These are phyloP conservation scores for Penaeus chinensis DNA, from an alignment of 1,140 invertebrate species.

Conservation along the genomic window DNA sequence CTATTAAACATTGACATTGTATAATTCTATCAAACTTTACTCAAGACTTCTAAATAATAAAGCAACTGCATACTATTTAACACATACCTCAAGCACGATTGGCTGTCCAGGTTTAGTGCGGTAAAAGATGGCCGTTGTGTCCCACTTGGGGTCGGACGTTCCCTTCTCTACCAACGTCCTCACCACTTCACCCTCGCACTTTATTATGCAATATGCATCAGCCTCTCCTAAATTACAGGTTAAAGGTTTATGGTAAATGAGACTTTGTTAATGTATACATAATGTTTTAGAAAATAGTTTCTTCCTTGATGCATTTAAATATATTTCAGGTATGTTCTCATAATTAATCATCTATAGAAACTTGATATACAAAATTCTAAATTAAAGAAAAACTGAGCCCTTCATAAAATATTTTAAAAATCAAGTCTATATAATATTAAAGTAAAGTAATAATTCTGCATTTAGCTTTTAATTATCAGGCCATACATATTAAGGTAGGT, in stretches of 20 bases:
- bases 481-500: no score
- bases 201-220: constrained; percentile 73
- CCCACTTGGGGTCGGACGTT: constrained; percentile 72
- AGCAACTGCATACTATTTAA: background rate
- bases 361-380: no score
- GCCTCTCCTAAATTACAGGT: constrained; percentile 66
- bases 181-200: constrained; percentile 72
- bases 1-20: no score
- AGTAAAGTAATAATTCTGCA: no score
- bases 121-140: constrained; percentile 72
- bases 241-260: constrained; percentile 17
- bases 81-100: constrained; percentile 68
- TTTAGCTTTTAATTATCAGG: no score
- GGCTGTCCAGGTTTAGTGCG: constrained; percentile 68
- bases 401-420: no score
- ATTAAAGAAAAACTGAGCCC: no score
- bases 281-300: background rate
- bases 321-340: background rate
- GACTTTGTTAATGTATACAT: constrained; percentile 20
- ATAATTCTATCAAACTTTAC: no score
- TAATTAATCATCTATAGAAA: no score
- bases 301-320: background rate
- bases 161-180: constrained; percentile 69
- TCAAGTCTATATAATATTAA: no score
- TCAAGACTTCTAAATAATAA: no score